A percentile compares a stretch with the other conserved stretches of the same genome.
phyloP scores from a whole-genome alignment of 64 coral and sea anemone genomes.

The Hydrozoanthus tunicans region DNA sequence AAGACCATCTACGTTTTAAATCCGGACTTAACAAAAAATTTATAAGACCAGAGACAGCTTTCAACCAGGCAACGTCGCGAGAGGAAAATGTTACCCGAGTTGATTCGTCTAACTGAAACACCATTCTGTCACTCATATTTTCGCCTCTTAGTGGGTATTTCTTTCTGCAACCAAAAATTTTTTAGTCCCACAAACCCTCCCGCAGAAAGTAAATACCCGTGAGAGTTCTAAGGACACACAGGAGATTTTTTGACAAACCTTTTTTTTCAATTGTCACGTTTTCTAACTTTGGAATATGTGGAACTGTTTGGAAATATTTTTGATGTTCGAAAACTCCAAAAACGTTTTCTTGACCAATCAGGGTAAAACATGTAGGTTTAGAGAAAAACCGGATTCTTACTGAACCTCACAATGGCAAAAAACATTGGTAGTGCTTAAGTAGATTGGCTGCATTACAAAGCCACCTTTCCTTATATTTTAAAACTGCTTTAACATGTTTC shows the following conservation, averaged over 20 bases:
- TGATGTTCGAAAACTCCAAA: not conserved
- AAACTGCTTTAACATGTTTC: not conserved
- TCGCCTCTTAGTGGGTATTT: not conserved
- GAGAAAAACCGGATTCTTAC: too few species aligned
- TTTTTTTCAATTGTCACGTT: too few species aligned
- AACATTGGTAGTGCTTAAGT: too few species aligned
- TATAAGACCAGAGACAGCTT: not conserved
- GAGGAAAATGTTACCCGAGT: conserved; percentile 31
- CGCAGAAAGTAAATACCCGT: not conserved
- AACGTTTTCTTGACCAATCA: not conserved
- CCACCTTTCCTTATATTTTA: too few species aligned
- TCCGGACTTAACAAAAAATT: too few species aligned
- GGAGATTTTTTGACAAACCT: too few species aligned
- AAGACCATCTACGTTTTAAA: too few species aligned
- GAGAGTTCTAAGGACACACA: not conserved
- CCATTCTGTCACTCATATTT: not conserved
- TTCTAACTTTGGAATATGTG: too few species aligned
- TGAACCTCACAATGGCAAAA: too few species aligned
- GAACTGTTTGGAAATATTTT: too few species aligned
- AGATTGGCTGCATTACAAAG: too few species aligned
- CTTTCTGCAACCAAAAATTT: not conserved
- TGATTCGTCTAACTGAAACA: conserved; percentile 15
- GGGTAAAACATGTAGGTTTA: too few species aligned
- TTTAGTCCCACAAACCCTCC: not conserved
- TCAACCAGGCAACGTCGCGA: not conserved